Evolutionary conservation across 2,797 vertebrate genomes (phyloP), one percentile per base, ranked within the genome.

Genomic region (Semotilus atromaculatus): DNA sequence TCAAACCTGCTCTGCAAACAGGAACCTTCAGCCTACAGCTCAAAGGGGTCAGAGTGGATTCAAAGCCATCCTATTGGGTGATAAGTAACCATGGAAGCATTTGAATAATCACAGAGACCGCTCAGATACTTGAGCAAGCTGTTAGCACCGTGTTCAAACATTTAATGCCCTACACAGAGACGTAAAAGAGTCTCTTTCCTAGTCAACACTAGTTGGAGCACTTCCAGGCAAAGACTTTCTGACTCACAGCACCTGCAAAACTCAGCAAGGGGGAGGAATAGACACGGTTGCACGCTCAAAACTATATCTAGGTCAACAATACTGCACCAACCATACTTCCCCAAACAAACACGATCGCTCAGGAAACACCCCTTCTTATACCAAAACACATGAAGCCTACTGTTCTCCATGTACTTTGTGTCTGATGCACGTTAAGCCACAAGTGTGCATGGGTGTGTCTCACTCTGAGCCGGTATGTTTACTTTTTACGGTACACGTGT

Each of bases 221-320:
- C 58, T 62, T 83, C 88, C 89, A 89, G 26, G 10, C 31, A 68
- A 72, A 88, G 83, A 86, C 64, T 67, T 85, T 40, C 64, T 70
- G 85, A 86, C 86, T 93, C 92, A 90, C 89, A 93, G 91, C 92
- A 94, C 91, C 92, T 94, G 92, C 90, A 90, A 67, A 74, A 67
- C 89, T 90, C 84, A 66, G 88, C 92, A 89, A 91, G 89, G 91
- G 90, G 91, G 90, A 81, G 83, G 67, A 86, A 85, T 21, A 80
- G 74, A 88, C 86, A 80, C 81, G 88, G 86, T 88, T 91, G 92
- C 89, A 88, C 75, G 86, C 90, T 91, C 86, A 90, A 84, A 62
- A 89, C 75, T 89, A 92, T 92, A 91, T 92, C n/a, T n/a, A 87
- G 88, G 87, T 92, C 91, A 91, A 86, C 77, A 91, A 86, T 87